phyloP scores from a whole-genome alignment of 2,797 vertebrate species.

The Cyprinodon diabolis region DNA sequence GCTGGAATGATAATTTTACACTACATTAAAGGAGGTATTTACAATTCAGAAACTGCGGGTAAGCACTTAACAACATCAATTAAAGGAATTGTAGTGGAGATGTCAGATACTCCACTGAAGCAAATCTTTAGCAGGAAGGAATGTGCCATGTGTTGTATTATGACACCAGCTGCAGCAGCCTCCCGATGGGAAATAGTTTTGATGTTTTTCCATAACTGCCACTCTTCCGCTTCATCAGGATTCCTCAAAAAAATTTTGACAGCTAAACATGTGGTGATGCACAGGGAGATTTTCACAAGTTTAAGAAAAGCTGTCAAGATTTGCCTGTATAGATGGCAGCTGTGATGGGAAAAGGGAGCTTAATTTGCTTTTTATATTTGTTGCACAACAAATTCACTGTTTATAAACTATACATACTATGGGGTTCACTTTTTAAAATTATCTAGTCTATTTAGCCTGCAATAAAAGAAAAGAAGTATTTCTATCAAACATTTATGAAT shows the following conservation, averaged over 20 bases:
- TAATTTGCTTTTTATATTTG: conserved; percentile 12
- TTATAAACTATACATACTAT: too few relatives aligned
- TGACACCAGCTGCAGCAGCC: conserved; percentile 73
- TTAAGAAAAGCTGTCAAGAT: conserved; percentile 37
- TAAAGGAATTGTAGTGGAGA: conserved; percentile 73
- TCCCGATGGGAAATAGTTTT: conserved; percentile 72
- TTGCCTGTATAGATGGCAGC: conserved; percentile 19
- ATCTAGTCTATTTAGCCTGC: too few relatives aligned
- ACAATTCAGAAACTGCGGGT: conserved; percentile 65
- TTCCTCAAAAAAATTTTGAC: conserved; percentile 73
- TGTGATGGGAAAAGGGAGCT: conserved; percentile 7
- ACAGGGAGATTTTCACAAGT: conserved; percentile 51
- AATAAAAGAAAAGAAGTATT: too few relatives aligned
- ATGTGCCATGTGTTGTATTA: conserved; percentile 72
- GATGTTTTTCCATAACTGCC: conserved; percentile 75
- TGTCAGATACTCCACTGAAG: conserved; percentile 81
- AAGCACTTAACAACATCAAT: conserved; percentile 79
- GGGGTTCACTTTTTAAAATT: too few relatives aligned
- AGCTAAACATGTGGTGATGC: conserved; percentile 68
- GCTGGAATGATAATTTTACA: conserved; percentile 74
- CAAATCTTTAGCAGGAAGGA: conserved; percentile 70
- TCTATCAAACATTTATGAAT: too few relatives aligned
- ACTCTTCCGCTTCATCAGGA: conserved; percentile 76
- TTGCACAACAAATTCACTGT: conserved; percentile 1
- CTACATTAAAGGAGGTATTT: conserved; percentile 77